Evolutionary conservation across 2,888 invertebrate genomes (phyloP).

Genomic region (Diplolepis rosae): DNA sequence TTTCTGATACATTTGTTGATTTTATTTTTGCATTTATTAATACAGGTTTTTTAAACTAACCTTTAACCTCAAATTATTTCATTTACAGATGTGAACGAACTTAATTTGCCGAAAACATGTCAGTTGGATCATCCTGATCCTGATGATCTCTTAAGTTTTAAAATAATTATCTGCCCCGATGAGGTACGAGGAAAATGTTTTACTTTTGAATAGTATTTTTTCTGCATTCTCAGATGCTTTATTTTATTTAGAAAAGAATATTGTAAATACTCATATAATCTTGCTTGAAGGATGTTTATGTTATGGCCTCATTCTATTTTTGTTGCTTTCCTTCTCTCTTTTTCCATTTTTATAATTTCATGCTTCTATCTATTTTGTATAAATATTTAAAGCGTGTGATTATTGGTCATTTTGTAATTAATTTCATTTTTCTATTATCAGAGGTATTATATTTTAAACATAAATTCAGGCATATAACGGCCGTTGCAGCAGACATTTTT

Average conservation of each 20-base stretch:
- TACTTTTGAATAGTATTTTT: background rate
- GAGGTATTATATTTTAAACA: background rate
- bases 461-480: background rate
- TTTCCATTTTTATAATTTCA: background rate
- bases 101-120: constrained; percentile 97
- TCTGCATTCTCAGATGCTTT: background rate
- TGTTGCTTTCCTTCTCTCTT: background rate
- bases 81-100: constrained; percentile 94
- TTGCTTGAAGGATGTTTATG: background rate
- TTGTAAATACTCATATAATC: background rate
- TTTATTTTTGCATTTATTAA: constrained; percentile 7
- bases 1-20: constrained; percentile 27
- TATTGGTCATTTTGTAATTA: too few species aligned
- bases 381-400: background rate
- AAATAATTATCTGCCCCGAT: constrained; percentile 96
- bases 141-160: constrained; percentile 96
- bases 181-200: constrained; percentile 78
- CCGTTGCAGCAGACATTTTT: background rate
- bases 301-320: background rate
- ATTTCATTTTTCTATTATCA: background rate
- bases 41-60: background rate
- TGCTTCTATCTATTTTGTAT: background rate
- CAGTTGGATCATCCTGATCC: constrained; percentile 96
- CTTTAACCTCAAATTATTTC: constrained; percentile 46
- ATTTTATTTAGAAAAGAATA: background rate